These are phyloP conservation scores for Pseudobourletiella spinata DNA, from an alignment of 1,140 invertebrate species.

Conservation along the genomic window DNA sequence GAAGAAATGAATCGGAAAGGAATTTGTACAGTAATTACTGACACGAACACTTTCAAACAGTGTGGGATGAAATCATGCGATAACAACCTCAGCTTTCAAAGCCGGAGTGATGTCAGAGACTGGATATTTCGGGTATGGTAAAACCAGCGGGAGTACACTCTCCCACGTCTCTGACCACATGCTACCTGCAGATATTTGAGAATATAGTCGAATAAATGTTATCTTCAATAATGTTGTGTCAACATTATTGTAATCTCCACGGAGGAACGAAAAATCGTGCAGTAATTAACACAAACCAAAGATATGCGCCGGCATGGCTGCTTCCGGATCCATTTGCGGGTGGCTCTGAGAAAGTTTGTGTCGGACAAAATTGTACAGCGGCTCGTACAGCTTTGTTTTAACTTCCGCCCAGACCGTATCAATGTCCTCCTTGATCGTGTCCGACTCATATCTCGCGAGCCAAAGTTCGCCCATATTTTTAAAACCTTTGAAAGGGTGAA, in stretches of 20 bases:
- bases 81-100: no score
- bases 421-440: not conserved
- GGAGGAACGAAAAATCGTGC: no score
- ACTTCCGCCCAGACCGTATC: not conserved
- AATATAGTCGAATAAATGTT: no score
- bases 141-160: slow-evolving; percentile 36
- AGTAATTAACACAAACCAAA: no score
- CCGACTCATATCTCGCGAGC: not conserved
- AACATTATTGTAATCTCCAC: no score
- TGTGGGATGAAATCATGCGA: no score
- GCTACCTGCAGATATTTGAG: no score
- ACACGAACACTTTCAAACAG: no score
- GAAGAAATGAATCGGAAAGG: no score
- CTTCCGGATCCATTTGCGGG: not conserved
- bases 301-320: not conserved
- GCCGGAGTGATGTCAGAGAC: slow-evolving; percentile 37
- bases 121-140: slow-evolving; percentile 34
- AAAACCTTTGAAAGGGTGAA: no score
- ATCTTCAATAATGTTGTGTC: no score
- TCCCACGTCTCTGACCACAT: slow-evolving; percentile 38
- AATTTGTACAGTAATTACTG: no score
- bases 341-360: not conserved
- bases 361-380: not conserved
- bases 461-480: not conserved
- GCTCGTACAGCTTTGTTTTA: not conserved